Evolutionary conservation across 2,113 vertebrate genomes (phyloP), one percentile per base, ranked within the genome.

Genomic region (Verasper variegatus): DNA sequence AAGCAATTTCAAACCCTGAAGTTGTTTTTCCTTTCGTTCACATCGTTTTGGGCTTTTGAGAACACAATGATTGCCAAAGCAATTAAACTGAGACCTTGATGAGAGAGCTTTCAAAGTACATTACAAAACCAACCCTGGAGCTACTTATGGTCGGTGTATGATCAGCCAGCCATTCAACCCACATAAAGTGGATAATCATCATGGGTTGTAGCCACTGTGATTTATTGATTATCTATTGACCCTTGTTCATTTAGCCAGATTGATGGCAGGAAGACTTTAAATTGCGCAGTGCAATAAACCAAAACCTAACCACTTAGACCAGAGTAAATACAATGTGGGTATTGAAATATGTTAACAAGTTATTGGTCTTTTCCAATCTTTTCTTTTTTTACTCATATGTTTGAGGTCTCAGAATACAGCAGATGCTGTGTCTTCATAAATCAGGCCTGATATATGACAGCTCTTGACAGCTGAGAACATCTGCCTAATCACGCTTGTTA

Each of bases 401-500:
- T 65, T 77, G 56, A 42, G 55, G 23, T 74, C 21, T 80, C 23
- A 26, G 45, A 80, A 37, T 21, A 49, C 1, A 88, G 72, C 87
- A 87, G 86, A 59, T 86, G 84, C 73, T 20, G 68, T 1, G 18
- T 86, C 76, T 81, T 74, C 86, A 88, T 84, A 84, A 89, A 89
- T 89, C 84, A 86, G 58, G 40, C 31, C 60, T 27, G 24, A 78
- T 74, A 78, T 68, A 72, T 71, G 87, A 91, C 86, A 86, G 81
- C 82, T 80, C 71, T 21, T 79, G 86, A 87, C 78, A 84, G 76
- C 81, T 76, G 45, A 9, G 63, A 85, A 87, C 86, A 88, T 84
- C 81, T 88, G 86, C 86, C 83, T 88, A 88, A 88, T 92, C 91
- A 89, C 35, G 55, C 89, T 83, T 85, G 84, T 91, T 83, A 87